These are phyloP conservation scores for Montipora capitata DNA, from an alignment of 92 coral and sea anemone genomes.

Conservation along the genomic window DNA sequence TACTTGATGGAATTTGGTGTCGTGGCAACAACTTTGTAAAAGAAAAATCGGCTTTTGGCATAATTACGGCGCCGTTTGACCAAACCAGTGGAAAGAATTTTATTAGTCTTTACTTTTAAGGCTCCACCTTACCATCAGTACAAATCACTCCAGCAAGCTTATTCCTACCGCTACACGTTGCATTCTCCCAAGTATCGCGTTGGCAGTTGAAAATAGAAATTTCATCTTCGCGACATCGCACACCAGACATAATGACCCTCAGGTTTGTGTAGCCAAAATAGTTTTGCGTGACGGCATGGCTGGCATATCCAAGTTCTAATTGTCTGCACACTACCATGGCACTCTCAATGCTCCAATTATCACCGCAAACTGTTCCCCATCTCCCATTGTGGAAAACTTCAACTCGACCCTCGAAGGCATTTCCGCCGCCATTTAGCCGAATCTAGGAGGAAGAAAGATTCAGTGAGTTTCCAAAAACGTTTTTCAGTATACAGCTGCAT, in stretches of 20 bases:
- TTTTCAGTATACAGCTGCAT: too few relatives aligned
- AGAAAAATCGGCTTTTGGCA: background rate
- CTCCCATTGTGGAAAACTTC: slow-evolving; percentile 74
- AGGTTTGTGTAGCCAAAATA: slow-evolving; percentile 72
- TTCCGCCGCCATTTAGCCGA: slow-evolving; percentile 76
- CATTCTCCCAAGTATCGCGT: slow-evolving; percentile 61
- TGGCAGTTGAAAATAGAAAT: slow-evolving; percentile 86
- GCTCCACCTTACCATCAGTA: slow-evolving; percentile 60
- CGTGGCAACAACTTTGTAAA: background rate
- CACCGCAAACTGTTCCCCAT: slow-evolving; percentile 95
- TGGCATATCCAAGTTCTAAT: slow-evolving; percentile 83
- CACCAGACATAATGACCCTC: slow-evolving; percentile 77
- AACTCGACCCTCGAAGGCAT: slow-evolving; percentile 84
- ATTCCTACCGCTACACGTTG: slow-evolving; percentile 65
- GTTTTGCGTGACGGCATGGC: slow-evolving; percentile 55
- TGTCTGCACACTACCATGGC: slow-evolving; percentile 91
- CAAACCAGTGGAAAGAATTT: too few relatives aligned
- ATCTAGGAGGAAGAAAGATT: slow-evolving; percentile 58
- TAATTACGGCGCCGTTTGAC: too few relatives aligned
- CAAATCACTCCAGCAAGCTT: slow-evolving; percentile 93
- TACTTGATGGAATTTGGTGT: too few relatives aligned
- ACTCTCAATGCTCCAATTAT: slow-evolving; percentile 89
- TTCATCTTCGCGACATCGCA: slow-evolving; percentile 82
- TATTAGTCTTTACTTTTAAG: background rate
- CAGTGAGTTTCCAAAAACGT: too few relatives aligned